Evolutionary conservation across 2,113 vertebrate genomes (phyloP).

Genomic region (Cheilinus undulatus): DNA sequence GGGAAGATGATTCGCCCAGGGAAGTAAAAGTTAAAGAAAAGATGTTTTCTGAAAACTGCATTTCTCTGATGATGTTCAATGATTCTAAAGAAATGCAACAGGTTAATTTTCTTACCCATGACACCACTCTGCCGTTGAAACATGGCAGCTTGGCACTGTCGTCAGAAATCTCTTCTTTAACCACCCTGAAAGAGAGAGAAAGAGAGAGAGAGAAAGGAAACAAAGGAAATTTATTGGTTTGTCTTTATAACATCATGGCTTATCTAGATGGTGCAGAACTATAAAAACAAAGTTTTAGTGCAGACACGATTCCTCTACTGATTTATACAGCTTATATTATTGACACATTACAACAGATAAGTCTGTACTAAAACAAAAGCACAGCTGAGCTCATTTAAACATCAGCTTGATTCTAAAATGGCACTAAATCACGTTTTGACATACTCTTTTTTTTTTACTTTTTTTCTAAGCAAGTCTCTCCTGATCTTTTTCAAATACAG

Average conservation of each 20-base stretch:
- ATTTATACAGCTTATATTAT: conserved; percentile 38
- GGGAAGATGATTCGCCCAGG: not conserved
- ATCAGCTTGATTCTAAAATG: conserved; percentile 2
- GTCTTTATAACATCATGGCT: conserved; percentile 15
- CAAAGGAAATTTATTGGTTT: conserved; percentile 4
- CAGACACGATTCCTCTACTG: too few relatives aligned
- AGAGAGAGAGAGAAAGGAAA: conserved; percentile 23
- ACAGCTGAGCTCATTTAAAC: conserved; percentile 21
- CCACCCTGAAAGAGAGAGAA: conserved; percentile 84
- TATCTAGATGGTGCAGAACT: too few relatives aligned
- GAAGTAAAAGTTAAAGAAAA: not conserved
- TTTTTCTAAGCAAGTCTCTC: too few relatives aligned
- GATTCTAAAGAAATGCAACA: not conserved
- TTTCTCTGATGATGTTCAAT: too few relatives aligned
- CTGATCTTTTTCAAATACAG: too few relatives aligned
- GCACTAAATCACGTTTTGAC: not conserved
- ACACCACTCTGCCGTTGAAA: conserved; percentile 93
- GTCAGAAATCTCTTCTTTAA: conserved; percentile 94
- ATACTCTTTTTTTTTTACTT: not conserved
- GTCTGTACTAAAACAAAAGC: not conserved
- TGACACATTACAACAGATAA: conserved; percentile 21
- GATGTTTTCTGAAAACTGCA: not conserved
- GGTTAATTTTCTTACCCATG: conserved; percentile 86
- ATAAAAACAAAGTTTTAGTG: not conserved
- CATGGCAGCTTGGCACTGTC: conserved; percentile 90